These are phyloP conservation scores for Troides oblongomaculatus DNA, from an alignment of 2,888 invertebrate genomes.

Conservation along the genomic window DNA sequence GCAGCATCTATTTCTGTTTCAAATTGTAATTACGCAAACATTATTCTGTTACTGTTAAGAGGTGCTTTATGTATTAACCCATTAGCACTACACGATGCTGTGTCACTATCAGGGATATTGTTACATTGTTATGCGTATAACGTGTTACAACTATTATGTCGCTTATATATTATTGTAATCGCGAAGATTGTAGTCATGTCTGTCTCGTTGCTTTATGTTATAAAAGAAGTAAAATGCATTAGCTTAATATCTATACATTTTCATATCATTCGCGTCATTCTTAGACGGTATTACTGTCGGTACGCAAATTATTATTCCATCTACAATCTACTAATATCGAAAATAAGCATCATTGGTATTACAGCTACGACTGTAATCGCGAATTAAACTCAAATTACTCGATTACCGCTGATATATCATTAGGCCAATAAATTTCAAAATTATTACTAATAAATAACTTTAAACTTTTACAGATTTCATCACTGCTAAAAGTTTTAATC, in stretches of 20 bases:
- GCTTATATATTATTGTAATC: no score
- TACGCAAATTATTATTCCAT: slow-evolving; percentile 5
- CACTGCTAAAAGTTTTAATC: neutral
- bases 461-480: neutral
- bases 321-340: neutral
- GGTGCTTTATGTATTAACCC: no score
- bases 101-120: no score
- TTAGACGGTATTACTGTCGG: neutral
- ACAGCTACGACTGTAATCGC: neutral
- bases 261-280: no score
- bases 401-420: neutral
- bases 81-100: no score
- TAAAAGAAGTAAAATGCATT: no score
- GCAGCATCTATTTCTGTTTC: neutral
- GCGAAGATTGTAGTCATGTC: no score
- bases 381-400: neutral
- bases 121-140: no score
- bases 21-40: neutral
- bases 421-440: neutral
- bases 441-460: neutral
- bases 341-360: neutral
- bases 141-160: no score
- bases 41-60: neutral
- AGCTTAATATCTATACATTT: no score
- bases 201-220: no score